phyloP scores from a whole-genome alignment of 1,140 invertebrate genomes.

The Lepidostoma basale region DNA sequence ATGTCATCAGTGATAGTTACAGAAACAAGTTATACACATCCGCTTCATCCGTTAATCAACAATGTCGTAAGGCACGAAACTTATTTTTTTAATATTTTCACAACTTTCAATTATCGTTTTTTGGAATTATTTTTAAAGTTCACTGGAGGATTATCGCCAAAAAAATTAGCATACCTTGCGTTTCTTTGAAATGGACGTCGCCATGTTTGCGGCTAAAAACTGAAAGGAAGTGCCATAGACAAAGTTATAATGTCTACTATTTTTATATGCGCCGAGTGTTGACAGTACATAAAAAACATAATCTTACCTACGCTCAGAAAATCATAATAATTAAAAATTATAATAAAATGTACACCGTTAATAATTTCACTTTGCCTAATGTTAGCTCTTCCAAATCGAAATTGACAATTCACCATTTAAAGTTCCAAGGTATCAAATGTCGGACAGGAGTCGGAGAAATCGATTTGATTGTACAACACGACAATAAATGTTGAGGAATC shows the following conservation, averaged over 20 bases:
- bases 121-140: neutral
- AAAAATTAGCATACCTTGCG: constrained; percentile 55
- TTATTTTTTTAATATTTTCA: neutral
- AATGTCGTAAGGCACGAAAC: neutral
- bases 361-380: too few species aligned
- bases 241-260: too few species aligned
- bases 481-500: too few species aligned
- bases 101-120: neutral
- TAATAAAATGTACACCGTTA: too few species aligned
- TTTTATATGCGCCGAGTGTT: neutral
- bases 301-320: too few species aligned
- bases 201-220: constrained; percentile 52
- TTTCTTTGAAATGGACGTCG: constrained; percentile 60
- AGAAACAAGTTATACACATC: constrained; percentile 20
- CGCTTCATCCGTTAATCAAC: constrained; percentile 22
- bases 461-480: too few species aligned
- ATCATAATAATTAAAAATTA: too few species aligned
- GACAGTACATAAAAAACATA: too few species aligned
- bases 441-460: too few species aligned
- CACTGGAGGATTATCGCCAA: neutral
- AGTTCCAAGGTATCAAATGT: too few species aligned
- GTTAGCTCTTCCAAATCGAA: too few species aligned
- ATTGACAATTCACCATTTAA: too few species aligned
- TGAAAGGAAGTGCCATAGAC: constrained; percentile 40
- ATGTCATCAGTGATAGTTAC: constrained; percentile 15